These are phyloP conservation scores for Zaprionus bogoriensis DNA, from an alignment of 2,888 invertebrate species.

Conservation along the genomic window DNA sequence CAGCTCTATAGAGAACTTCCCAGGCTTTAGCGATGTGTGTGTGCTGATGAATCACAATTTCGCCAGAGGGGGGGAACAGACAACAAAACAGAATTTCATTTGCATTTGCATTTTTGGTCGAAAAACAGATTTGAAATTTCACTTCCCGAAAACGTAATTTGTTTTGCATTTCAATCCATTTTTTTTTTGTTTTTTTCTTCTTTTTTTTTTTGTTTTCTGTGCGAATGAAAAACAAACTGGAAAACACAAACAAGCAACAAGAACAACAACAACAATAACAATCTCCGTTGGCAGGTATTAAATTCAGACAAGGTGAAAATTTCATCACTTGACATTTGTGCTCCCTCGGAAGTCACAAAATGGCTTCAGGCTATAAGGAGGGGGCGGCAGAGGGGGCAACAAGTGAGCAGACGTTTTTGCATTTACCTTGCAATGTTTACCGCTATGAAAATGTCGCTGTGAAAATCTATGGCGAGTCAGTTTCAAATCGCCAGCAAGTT, in stretches of 20 bases:
- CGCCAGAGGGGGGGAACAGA: not conserved
- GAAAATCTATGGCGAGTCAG: slow-evolving; percentile 36
- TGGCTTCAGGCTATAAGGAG: not conserved
- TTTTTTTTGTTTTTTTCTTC: slow-evolving; percentile 36
- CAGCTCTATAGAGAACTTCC: slow-evolving; percentile 5
- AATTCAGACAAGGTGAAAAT: slow-evolving; percentile 33
- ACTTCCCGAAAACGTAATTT: slow-evolving; percentile 58
- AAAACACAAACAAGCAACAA: slow-evolving; percentile 26
- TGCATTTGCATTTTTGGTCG: slow-evolving; percentile 15
- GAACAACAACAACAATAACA: slow-evolving; percentile 8
- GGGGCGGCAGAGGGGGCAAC: not conserved
- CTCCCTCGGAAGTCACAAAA: slow-evolving; percentile 12
- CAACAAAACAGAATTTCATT: slow-evolving; percentile 10
- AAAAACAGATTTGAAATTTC: slow-evolving; percentile 45
- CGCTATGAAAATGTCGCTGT: slow-evolving; percentile 44
- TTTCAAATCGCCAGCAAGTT: slow-evolving; percentile 23
- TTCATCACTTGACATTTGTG: slow-evolving; percentile 47
- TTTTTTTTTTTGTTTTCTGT: too few species aligned
- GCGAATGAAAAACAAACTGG: slow-evolving; percentile 10
- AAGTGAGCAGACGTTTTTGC: not conserved
- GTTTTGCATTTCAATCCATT: too few species aligned
- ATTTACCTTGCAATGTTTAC: slow-evolving; percentile 39
- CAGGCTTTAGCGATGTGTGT: not conserved
- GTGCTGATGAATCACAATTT: slow-evolving; percentile 30
- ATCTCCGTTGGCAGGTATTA: not conserved